Evolutionary conservation across 2,113 vertebrate genomes (phyloP).

Genomic region (Mirza zaza): DNA sequence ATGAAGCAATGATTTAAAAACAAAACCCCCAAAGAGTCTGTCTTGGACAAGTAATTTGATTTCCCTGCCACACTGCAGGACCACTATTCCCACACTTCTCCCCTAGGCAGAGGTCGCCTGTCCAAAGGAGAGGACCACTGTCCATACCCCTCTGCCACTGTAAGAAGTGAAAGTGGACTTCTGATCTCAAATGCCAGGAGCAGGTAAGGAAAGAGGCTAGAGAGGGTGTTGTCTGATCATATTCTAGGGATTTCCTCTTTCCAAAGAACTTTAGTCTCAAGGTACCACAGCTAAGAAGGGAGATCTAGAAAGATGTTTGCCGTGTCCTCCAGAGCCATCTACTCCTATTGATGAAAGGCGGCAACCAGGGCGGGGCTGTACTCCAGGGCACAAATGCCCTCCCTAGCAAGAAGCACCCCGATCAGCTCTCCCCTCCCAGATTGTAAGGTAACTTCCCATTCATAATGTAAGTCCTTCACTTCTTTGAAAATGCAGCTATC

Average conservation of each 20-base stretch:
- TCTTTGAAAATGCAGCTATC: background rate
- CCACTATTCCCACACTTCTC: background rate
- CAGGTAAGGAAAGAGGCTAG: background rate
- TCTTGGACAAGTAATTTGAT: background rate
- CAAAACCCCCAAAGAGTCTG: background rate
- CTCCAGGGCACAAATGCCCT: background rate
- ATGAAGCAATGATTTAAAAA: constrained; percentile 64
- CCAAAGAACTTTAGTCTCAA: background rate
- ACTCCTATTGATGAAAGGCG: background rate
- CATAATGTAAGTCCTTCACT: background rate
- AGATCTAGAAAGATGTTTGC: background rate
- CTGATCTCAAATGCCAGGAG: background rate
- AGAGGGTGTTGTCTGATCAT: background rate
- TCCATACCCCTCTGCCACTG: background rate
- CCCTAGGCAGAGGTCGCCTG: background rate
- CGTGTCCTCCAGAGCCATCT: background rate
- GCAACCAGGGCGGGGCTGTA: too few relatives aligned
- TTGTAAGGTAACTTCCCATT: background rate
- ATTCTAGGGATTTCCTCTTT: background rate
- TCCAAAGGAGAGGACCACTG: background rate
- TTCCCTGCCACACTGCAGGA: background rate
- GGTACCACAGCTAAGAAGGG: background rate
- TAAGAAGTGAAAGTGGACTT: background rate
- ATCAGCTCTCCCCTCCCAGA: background rate
- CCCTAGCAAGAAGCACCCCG: background rate